Evolutionary conservation across 2,888 invertebrate genomes (phyloP).

Genomic region (Drosophila anceps): DNA sequence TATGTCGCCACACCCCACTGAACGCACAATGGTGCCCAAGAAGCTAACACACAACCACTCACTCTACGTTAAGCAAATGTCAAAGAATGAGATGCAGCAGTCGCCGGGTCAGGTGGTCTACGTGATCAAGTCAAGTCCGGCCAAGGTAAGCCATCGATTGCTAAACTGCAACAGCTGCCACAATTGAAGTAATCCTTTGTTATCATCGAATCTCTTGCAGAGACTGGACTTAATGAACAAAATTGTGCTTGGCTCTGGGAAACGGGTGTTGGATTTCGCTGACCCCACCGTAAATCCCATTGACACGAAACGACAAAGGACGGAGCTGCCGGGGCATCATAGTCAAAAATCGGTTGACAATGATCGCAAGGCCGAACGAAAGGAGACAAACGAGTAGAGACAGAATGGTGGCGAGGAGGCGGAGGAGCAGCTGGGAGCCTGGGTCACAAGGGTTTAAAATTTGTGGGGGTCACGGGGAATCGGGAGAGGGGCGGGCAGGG

Average conservation of each 20-base stretch:
- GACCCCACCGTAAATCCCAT: conserved; percentile 46
- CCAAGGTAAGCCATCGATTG: conserved; percentile 73
- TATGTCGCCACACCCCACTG: conserved; percentile 91
- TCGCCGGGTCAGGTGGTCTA: conserved; percentile 83
- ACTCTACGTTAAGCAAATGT: conserved; percentile 88
- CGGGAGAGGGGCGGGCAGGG: neutral
- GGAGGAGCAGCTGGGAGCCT: neutral
- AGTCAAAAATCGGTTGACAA: conserved; percentile 66
- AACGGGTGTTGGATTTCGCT: conserved; percentile 81
- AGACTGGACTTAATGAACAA: conserved; percentile 82
- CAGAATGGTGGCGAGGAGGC: neutral
- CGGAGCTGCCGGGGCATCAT: conserved; percentile 43
- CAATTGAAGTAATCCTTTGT: neutral
- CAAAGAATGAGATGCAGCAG: conserved; percentile 84
- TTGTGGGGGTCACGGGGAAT: conserved; percentile 13
- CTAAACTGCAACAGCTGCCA: too few species aligned
- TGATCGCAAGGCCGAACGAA: conserved; percentile 72
- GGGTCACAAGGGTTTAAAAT: conserved; percentile 15
- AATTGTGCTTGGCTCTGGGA: conserved; percentile 78
- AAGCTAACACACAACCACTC: conserved; percentile 86
- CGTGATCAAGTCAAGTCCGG: conserved; percentile 83
- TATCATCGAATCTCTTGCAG: conserved; percentile 45
- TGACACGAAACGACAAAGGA: conserved; percentile 41
- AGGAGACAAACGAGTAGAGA: conserved; percentile 24
- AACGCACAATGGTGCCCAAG: conserved; percentile 83